Evolutionary conservation across 37 sponge, comb jelly and placozoan genomes (phyloP).

Genomic region (Agelas oroides): DNA sequence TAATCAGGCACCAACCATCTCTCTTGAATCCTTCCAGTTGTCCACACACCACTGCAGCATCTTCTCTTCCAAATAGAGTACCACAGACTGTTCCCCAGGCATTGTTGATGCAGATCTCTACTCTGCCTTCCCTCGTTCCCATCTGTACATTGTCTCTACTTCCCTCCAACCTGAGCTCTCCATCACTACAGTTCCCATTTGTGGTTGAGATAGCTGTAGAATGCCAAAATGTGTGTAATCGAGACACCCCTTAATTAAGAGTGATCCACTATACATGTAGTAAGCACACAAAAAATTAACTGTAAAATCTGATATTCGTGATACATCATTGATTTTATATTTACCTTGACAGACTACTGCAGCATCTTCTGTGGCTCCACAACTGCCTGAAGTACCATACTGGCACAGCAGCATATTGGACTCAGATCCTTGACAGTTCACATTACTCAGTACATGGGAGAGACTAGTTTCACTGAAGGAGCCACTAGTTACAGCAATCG

Average conservation of each 20-base stretch:
- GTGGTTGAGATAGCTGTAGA: neutral
- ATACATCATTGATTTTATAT: too few species aligned
- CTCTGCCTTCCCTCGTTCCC: slow-evolving; percentile 14
- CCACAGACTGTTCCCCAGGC: slow-evolving; percentile 26
- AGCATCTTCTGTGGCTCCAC: neutral
- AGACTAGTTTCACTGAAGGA: neutral
- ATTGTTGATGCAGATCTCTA: slow-evolving; percentile 19
- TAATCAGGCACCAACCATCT: neutral
- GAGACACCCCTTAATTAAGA: too few species aligned
- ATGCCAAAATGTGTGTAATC: too few species aligned
- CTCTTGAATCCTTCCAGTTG: slow-evolving; percentile 5
- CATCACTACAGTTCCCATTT: neutral
- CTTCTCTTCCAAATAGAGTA: neutral
- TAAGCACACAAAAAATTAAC: too few species aligned
- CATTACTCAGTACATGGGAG: neutral
- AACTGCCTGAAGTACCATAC: neutral
- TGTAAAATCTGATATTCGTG: too few species aligned
- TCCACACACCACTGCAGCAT: neutral
- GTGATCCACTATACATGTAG: too few species aligned
- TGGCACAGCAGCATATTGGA: neutral
- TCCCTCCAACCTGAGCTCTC: slow-evolving; percentile 1
- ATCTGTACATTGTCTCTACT: neutral
- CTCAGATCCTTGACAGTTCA: slow-evolving; percentile 50
- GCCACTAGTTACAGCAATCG: slow-evolving; percentile 1
- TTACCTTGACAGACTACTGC: slow-evolving; percentile 23